Conservation (phyloP, 53 echinoderm and acorn worm genomes). For the Glandiceps talaboti region DNA sequence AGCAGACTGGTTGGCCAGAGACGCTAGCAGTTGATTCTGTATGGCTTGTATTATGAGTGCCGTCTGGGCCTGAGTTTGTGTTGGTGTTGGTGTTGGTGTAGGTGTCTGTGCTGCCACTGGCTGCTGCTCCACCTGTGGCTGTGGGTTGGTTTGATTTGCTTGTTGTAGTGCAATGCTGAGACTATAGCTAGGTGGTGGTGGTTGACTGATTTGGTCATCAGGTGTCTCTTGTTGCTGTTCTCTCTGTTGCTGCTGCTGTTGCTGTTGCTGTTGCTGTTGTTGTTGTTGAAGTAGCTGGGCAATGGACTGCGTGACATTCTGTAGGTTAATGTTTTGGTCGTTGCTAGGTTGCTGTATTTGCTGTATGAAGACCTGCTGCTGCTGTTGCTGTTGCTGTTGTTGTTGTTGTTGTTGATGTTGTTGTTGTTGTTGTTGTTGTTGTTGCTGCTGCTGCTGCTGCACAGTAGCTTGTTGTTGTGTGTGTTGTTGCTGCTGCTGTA, state of each 20-base stretch:
- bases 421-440: slow-evolving; percentile 23
- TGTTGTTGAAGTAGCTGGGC: slow-evolving; percentile 46
- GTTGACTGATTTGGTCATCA: slow-evolving; percentile 16
- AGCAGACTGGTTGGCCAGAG: not conserved
- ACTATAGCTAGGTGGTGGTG: slow-evolving; percentile 68
- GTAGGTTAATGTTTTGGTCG: slow-evolving; percentile 53
- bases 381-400: slow-evolving; percentile 15
- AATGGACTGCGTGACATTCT: slow-evolving; percentile 41
- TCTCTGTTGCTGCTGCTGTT: slow-evolving; percentile 36
- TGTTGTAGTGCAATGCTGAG: not conserved
- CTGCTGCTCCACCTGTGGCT: slow-evolving; percentile 18
- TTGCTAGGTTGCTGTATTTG: slow-evolving; percentile 36
- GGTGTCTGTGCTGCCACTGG: not conserved
- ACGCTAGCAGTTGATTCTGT: not conserved
- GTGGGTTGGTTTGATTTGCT: not conserved
- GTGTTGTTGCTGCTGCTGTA: slow-evolving; percentile 26
- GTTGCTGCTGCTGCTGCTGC: slow-evolving; percentile 15
- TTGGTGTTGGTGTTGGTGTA: slow-evolving; percentile 4
- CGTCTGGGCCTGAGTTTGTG: not conserved
- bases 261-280: slow-evolving; percentile 46
- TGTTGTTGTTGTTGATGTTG: slow-evolving; percentile 25
- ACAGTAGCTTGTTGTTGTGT: slow-evolving; percentile 20
- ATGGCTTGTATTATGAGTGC: not conserved
- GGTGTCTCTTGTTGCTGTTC: not conserved
- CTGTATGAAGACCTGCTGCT: slow-evolving; percentile 18